Evolutionary conservation across 2,113 vertebrate species (phyloP).

Genomic region (Spermophilus dauricus): DNA sequence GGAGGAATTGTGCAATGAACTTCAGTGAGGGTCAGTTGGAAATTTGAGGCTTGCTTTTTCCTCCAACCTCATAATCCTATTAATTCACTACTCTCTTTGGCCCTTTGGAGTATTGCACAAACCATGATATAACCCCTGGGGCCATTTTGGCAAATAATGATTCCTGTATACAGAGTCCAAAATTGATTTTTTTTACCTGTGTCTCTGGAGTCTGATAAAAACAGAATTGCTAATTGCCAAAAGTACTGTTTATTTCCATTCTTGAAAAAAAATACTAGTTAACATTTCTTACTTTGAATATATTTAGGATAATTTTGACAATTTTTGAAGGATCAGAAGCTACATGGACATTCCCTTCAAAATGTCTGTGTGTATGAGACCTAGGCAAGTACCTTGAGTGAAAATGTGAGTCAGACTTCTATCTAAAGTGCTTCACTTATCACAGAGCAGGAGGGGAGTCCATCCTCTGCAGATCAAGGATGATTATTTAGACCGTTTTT

Average conservation of each 20-base stretch:
- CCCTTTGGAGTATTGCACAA: slow-evolving; percentile 79
- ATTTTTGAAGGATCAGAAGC: slow-evolving; percentile 12
- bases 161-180: slow-evolving; percentile 74
- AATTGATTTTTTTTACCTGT: slow-evolving; percentile 80
- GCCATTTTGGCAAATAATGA: slow-evolving; percentile 74
- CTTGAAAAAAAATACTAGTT: slow-evolving; percentile 30
- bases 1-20: neutral
- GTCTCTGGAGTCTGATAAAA: slow-evolving; percentile 66
- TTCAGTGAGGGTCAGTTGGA: neutral
- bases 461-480: neutral
- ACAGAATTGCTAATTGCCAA: slow-evolving; percentile 65
- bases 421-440: neutral
- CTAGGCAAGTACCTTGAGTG: neutral
- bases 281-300: slow-evolving; percentile 12
- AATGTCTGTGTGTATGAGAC: neutral
- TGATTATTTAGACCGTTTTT: neutral
- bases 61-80: slow-evolving; percentile 10
- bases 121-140: slow-evolving; percentile 34
- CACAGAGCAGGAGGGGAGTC: neutral
- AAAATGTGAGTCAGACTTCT: neutral
- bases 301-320: slow-evolving; percentile 24
- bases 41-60: neutral
- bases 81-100: slow-evolving; percentile 59
- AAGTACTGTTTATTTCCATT: slow-evolving; percentile 21
- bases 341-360: neutral